Evolutionary conservation across 2,888 invertebrate species (phyloP).

Genomic region (Apamea epomidion): DNA sequence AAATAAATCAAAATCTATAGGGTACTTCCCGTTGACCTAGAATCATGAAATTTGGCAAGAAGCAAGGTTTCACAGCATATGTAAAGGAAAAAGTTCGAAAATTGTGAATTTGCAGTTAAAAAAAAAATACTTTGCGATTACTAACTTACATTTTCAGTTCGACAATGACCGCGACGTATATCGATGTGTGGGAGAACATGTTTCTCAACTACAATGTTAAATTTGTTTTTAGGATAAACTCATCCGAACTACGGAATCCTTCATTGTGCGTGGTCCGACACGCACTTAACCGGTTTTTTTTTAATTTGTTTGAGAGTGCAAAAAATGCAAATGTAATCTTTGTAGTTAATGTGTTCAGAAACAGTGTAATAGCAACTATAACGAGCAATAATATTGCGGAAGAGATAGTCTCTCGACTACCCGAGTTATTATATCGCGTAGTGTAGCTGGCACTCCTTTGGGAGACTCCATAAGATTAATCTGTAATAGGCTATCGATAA

Average conservation of each 20-base stretch:
- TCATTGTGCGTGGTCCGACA: background rate
- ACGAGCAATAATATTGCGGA: constrained; percentile 24
- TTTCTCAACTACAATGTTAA: background rate
- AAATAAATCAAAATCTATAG: background rate
- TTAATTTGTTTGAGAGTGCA: background rate
- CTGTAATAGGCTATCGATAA: constrained; percentile 3
- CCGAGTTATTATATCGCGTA: constrained; percentile 20
- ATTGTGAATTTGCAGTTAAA: background rate
- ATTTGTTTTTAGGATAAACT: background rate
- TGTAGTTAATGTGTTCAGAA: constrained; percentile 10
- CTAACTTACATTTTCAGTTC: background rate
- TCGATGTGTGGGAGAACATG: background rate
- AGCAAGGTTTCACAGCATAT: background rate
- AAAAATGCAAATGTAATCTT: background rate
- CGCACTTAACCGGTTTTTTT: background rate
- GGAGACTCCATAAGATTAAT: constrained; percentile 16
- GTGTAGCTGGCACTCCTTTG: constrained; percentile 17
- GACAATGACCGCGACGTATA: background rate
- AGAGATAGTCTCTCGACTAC: constrained; percentile 7
- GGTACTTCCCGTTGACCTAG: background rate
- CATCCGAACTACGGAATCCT: background rate
- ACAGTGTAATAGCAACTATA: constrained; percentile 11
- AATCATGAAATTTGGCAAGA: background rate
- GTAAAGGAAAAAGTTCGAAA: background rate
- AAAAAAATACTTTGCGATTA: background rate